Evolutionary conservation across 2,113 vertebrate species (phyloP).

Genomic region (Gadus chalcogrammus): DNA sequence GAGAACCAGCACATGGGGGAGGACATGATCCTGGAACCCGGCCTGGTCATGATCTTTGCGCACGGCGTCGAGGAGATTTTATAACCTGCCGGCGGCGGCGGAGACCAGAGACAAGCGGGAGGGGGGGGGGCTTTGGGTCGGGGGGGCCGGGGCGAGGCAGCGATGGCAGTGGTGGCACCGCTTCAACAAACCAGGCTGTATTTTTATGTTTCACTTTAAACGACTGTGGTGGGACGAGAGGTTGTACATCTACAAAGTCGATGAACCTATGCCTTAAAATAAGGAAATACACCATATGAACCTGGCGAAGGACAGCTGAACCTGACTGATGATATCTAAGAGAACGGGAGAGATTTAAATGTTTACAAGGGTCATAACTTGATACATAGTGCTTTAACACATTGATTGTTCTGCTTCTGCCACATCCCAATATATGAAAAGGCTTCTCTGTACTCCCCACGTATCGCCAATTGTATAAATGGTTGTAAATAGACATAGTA

Average conservation of each 20-base stretch:
- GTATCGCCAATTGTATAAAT: slow-evolving; percentile 63
- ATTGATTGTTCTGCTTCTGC: slow-evolving; percentile 63
- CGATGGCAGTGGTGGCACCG: slow-evolving; percentile 12
- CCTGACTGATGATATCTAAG: slow-evolving; percentile 50
- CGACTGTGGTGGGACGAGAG: slow-evolving; percentile 19
- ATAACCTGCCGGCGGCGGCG: slow-evolving; percentile 47
- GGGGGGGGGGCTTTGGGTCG: neutral
- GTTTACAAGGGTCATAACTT: slow-evolving; percentile 66
- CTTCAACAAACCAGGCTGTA: slow-evolving; percentile 37
- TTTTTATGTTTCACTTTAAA: slow-evolving; percentile 31
- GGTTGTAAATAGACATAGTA: slow-evolving; percentile 74
- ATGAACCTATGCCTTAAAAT: slow-evolving; percentile 71
- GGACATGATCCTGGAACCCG: slow-evolving; percentile 97
- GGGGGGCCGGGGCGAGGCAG: neutral
- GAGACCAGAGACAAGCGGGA: slow-evolving; percentile 30
- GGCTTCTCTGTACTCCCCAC: slow-evolving; percentile 39
- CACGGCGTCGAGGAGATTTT: slow-evolving; percentile 95
- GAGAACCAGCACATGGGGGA: slow-evolving; percentile 99
- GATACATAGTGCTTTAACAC: slow-evolving; percentile 57
- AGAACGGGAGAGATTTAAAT: slow-evolving; percentile 45
- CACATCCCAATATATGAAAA: slow-evolving; percentile 39
- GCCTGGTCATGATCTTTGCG: slow-evolving; percentile 97
- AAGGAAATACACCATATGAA: slow-evolving; percentile 57
- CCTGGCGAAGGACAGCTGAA: slow-evolving; percentile 50
- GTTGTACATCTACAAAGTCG: slow-evolving; percentile 41